Percentiles rank a stretch among this genome's conserved stretches.
Evolutionary conservation across 2,797 vertebrate species (phyloP).

Genomic region (Bryconaethiops microstoma): DNA sequence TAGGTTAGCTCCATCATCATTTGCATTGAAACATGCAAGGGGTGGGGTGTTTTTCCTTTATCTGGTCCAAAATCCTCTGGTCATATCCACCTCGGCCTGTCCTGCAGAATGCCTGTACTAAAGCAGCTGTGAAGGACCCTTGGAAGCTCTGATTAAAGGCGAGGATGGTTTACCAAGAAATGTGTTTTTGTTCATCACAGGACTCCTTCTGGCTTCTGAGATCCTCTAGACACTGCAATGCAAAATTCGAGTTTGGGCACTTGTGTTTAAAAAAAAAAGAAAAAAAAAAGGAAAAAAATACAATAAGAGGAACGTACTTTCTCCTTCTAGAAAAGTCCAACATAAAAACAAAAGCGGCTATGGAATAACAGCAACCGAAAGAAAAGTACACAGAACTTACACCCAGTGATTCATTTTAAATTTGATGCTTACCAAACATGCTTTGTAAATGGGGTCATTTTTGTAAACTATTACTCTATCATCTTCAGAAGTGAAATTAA

Average conservation of each 20-base stretch:
- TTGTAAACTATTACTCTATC: constrained; percentile 24
- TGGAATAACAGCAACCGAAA: not conserved
- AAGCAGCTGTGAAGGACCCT: constrained; percentile 48
- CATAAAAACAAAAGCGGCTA: constrained; percentile 3
- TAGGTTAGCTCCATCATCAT: constrained; percentile 54
- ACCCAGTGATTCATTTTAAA: constrained; percentile 17
- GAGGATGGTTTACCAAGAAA: constrained; percentile 13
- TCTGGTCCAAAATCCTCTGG: not conserved
- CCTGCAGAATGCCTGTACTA: constrained; percentile 31
- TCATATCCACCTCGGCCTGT: constrained; percentile 32
- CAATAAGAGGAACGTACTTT: constrained; percentile 4
- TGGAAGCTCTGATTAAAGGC: constrained; percentile 58
- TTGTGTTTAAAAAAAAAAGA: not conserved
- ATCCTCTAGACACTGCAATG: constrained; percentile 5
- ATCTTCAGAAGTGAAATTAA: constrained; percentile 10
- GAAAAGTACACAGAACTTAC: not conserved
- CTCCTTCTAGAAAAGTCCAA: not conserved
- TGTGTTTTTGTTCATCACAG: constrained; percentile 14
- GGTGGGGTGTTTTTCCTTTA: constrained; percentile 36
- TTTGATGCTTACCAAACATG: constrained; percentile 25
- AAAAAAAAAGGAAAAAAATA: not conserved
- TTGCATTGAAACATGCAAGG: constrained; percentile 65
- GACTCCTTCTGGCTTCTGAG: constrained; percentile 1
- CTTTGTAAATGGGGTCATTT: constrained; percentile 8
- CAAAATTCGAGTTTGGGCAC: constrained; percentile 24